Conservation (phyloP, 2,888 invertebrate genomes). For the Tenthredo mesomela region DNA sequence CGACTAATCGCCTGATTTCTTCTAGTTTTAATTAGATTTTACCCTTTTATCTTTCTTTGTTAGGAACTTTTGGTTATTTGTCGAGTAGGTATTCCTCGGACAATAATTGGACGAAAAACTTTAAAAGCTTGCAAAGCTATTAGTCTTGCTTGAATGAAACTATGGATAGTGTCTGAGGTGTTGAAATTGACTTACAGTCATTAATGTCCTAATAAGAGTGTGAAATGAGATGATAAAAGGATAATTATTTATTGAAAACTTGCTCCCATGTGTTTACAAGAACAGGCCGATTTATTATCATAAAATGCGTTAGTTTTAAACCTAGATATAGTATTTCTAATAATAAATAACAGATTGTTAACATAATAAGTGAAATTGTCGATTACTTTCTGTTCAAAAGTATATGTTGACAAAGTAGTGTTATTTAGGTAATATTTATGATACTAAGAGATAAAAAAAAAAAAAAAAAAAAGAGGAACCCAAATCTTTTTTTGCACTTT, state of each 20-base stretch:
- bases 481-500: slow-evolving; percentile 58
- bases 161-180: not conserved
- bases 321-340: slow-evolving; percentile 28
- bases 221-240: slow-evolving; percentile 36
- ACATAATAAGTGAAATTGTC: slow-evolving; percentile 62
- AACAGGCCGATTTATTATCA: slow-evolving; percentile 18
- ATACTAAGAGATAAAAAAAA: slow-evolving; percentile 45
- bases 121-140: not conserved
- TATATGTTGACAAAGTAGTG: slow-evolving; percentile 56
- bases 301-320: slow-evolving; percentile 40
- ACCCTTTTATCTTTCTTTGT: not conserved
- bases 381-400: slow-evolving; percentile 61
- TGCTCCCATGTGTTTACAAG: slow-evolving; percentile 9
- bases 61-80: not conserved
- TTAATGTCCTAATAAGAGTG: not conserved
- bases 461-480: slow-evolving; percentile 32
- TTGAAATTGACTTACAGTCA: slow-evolving; percentile 16
- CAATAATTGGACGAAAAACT: not conserved
- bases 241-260: slow-evolving; percentile 28
- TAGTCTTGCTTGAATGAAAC: not conserved
- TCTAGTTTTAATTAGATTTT: not conserved
- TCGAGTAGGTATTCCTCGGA: not conserved
- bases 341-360: slow-evolving; percentile 44
- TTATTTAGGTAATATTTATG: slow-evolving; percentile 58
- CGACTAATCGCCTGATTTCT: not conserved